Base-by-base conservation (phyloP, 1,140 invertebrate species). In the Scaptodrosophila lebanonensis region DNA sequence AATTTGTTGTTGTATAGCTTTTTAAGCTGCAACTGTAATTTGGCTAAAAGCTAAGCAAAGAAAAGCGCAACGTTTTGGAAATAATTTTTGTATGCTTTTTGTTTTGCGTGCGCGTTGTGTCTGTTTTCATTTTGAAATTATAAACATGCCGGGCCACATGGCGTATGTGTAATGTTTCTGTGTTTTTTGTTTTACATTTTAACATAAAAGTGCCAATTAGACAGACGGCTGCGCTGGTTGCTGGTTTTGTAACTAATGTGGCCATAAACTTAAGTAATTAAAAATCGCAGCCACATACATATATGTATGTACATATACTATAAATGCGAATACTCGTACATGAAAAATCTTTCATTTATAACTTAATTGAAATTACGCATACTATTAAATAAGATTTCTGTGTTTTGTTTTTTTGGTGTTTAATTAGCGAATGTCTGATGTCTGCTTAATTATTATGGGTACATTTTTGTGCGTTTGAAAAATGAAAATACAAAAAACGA, bases 121-220 rank as follows among this genome's bases (percentile, higher is more conserved):
- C 77, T 77, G 49, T 57, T 57, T 54, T 38, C 44, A 45, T 69
- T 68, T 68, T 49, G 52, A 60, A 73, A 66, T 58, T 68, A 52
- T 62, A 66, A 69, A 73, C 75, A 82, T 62, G 73, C 42, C 38
- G 58, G 64, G 50, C 68, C 73, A 72, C 60, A 73, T 79, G 73
- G 73, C 73, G 73, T 65, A 79, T 79, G 75, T 59, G 62, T 69
- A 69, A 79, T 75, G 59, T 68, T 38, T 39, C 50, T 43, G 65
- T 36, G 47, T 54, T 27, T 45, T 57, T 40, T 58, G 12, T 43
- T 48, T 44, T 49, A 27, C 30, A 39, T 57, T 67, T 66, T 71
- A 58, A 58, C 73, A 73, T 69, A 66, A 77, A 77, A 79, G 56
- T 79, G 66, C 59, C 73, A 79, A 79, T 79, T 79, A 79, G 44